These are phyloP conservation scores for Brenthis ino DNA, from an alignment of 2,888 invertebrate genomes.

Conservation along the genomic window DNA sequence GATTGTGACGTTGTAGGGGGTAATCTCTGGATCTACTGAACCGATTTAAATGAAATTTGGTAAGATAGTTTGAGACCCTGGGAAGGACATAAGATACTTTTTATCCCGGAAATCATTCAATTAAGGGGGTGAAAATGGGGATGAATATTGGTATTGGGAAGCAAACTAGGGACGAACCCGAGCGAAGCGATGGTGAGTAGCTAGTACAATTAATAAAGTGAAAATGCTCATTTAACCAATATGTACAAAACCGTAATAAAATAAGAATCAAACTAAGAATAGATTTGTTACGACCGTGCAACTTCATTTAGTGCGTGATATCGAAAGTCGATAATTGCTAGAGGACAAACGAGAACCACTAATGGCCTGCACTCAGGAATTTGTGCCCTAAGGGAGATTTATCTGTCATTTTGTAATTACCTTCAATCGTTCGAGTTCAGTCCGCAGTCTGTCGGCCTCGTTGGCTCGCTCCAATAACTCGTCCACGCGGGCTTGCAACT, in stretches of 20 bases:
- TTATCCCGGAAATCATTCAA: too few species aligned
- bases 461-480: slow-evolving; percentile 85
- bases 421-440: slow-evolving; percentile 87
- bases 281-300: background rate
- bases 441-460: slow-evolving; percentile 85
- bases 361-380: slow-evolving; percentile 1
- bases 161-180: too few species aligned
- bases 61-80: too few species aligned
- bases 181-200: too few species aligned
- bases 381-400: slow-evolving; percentile 8
- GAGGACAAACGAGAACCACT: background rate
- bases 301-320: background rate
- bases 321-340: slow-evolving; percentile 7
- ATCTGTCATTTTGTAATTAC: slow-evolving; percentile 59
- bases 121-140: too few species aligned
- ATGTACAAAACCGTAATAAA: background rate
- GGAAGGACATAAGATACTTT: too few species aligned
- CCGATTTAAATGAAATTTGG: too few species aligned
- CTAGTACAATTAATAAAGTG: too few species aligned
- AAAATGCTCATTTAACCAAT: too few species aligned
- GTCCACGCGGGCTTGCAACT: slow-evolving; percentile 82
- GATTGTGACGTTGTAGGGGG: too few species aligned
- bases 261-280: background rate
- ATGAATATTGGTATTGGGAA: too few species aligned
- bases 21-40: too few species aligned